phyloP scores from a whole-genome alignment of 2,113 vertebrate species.

The Psophia crepitans region DNA sequence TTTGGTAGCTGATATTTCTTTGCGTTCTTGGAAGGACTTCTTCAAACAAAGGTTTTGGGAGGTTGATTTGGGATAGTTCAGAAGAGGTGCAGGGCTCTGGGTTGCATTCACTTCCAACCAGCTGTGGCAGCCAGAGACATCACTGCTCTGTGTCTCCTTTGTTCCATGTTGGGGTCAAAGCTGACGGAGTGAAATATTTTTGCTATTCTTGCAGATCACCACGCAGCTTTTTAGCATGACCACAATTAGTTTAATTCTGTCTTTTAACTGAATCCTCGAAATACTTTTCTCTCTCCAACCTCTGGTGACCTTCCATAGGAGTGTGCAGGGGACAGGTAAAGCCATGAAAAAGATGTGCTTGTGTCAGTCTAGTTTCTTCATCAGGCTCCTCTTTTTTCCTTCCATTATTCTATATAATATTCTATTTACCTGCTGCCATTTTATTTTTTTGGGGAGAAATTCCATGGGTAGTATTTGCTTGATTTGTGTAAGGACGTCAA shows the following conservation, averaged over 20 bases:
- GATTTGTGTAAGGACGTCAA: neutral
- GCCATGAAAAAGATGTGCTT: neutral
- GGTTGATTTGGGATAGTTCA: neutral
- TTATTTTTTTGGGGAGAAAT: neutral
- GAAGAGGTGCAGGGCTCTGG: neutral
- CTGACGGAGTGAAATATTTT: neutral
- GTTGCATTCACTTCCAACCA: neutral
- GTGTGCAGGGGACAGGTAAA: neutral
- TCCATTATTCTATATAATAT: neutral
- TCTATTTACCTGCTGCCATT: neutral
- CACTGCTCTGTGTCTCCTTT: neutral
- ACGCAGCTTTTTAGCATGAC: fast-evolving
- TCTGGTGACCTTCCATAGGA: neutral
- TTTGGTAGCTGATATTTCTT: neutral
- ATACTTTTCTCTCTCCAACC: neutral
- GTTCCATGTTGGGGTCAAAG: neutral
- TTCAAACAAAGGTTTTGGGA: neutral
- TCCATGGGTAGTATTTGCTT: neutral
- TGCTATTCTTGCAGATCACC: neutral
- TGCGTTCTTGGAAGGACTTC: neutral
- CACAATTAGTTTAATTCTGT: neutral
- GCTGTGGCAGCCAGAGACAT: neutral
- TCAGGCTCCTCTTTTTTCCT: neutral
- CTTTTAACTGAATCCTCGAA: neutral
- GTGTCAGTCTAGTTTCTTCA: neutral